Base-by-base conservation (phyloP, 2,888 invertebrate genomes). In the Lumbricus terrestris region DNA sequence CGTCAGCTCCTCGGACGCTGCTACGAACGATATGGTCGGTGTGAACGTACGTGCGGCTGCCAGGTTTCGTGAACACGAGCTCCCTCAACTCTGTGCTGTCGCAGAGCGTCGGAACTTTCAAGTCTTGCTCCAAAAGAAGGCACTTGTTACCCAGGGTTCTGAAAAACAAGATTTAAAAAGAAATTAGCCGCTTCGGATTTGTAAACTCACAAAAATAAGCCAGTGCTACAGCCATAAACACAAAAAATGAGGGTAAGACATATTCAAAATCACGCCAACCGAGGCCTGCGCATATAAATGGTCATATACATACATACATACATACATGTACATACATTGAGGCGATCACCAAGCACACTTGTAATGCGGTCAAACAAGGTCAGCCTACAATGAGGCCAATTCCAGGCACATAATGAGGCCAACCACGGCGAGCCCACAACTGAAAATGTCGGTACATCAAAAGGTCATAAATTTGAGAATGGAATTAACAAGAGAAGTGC, bases 21-120 rank as follows among this genome's bases (percentile, higher is more conserved):
- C 69, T 34, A 23, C 37, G 37, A 16, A 85, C 29, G 29, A 85
- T 96, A 95, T n/a, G 96, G 95, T 82, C 96, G 95, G 90, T 96
- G 96, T 89, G 95, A 95, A 95, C 97, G 96, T 0, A 95, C 90
- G 91, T 94, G 94, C 85, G 33, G 33, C n/a, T 82, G 20, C 37
- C 37, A 18, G 37, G 34, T 37, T 20, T 89, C 1, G 89, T 37
- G 37, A 47, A 54, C 15, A 37, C 29, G 29, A 37, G n/a, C n/a
- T 38, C 42, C 34, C 90, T 40, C 6, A 90, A 47, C 23, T 88
- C n/a, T 0, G 88, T 82, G 37, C 69, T 69, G 69, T 47, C 35
- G 15, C 89, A 91, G 83, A 42, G 83, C 18, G 11, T 6, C 6
- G 37, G 23, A 15, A 37, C 89, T 20, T 38, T 38, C 40, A 88